Base-by-base conservation (phyloP, 2,888 invertebrate species). In the Crepidodera aurea region DNA sequence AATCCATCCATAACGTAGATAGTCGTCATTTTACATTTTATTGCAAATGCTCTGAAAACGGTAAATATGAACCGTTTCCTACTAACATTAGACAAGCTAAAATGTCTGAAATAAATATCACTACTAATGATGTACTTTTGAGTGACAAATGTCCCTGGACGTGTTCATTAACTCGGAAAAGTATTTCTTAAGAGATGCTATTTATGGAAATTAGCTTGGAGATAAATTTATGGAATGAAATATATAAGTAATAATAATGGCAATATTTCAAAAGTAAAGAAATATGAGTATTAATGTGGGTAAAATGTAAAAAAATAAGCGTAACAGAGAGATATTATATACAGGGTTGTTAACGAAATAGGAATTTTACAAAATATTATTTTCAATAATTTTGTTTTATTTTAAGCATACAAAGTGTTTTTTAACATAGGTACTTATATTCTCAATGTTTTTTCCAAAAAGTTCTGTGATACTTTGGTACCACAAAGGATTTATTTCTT, bases 101-200 rank as follows among this genome's bases (percentile, higher is more conserved):
- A 48, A 25, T 8, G 48, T 27, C 60, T 27, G 53, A 53, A 58
- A 66, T 66, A 66, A 63, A 66, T 66, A 66, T 60, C 39, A 32
- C 18, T 42, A 50, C 62, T 63, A 66, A 66, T 56, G 65, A 66
- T 54, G 62, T 62, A 57, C 56, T 53, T 62, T 65, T 60, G 56
- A 59, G 66, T 65, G 68, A 68, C 64, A 68, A 69, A 68, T 62
- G 64, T 13, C 16, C 40, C 16, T 16, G 27, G 40, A 40, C 16
- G 16, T 18, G 25, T 25, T 27, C 53, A 53, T 53, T 53, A 53
- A 53, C 15, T 53, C 10, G 18, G 12, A 40, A 40, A 40, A 40
- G 7, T 40, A 8, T 4, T 6, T 13, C 13, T 13, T 13, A 13
- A 37, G 13, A 37, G 37, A 4, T 37, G 13, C 37, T 34, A n/a